Base-by-base conservation (phyloP, 2,113 vertebrate genomes). In the Mirounga angustirostris region DNA sequence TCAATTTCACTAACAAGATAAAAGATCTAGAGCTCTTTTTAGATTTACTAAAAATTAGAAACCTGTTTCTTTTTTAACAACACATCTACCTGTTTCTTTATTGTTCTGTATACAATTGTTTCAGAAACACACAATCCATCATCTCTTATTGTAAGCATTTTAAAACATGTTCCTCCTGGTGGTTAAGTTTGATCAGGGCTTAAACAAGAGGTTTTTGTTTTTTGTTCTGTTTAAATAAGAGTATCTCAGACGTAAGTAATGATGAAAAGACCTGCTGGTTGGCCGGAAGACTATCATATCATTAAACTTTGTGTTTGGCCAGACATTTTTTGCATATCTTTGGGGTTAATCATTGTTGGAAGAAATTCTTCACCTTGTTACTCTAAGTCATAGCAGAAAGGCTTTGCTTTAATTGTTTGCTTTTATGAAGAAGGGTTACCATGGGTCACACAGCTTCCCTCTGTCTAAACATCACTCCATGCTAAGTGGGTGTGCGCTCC, bases 321-420 rank as follows among this genome's bases (percentile, higher is more conserved):
- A 80, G 74, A 90, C 36, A 46, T 97, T 86, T 28, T 97, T 88
- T 88, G 54, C 79, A 80, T 94, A 40, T 78, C 71, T 93, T 67
- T 12, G 46, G 18, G 30, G 71, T 83, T 94, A 96, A 76, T 95
- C 89, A 97, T 82, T 91, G 78, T 85, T 93, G 54, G 59, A 91
- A 86, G 81, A 87, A 89, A 97, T 59, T 94, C 71, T 56, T 93
- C 18, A 78, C 91, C 84, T 91, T 89, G 65, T 86, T 91, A 63
- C 52, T 96, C 56, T 82, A 89, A 91, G 65, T 94, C 65, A 36
- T 24, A 81, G 50, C 58, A 63, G 46, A 96, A 95, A 86, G 12
- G 2, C 21, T 89, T 93, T 33, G 8, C 74, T 95, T 91, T 24
- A 56, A 24, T 33, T 74, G 61, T 71, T 95, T 91, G 65, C 19